Evolutionary conservation across 1,140 invertebrate species (phyloP).

Genomic region (Pogonus chalceus): DNA sequence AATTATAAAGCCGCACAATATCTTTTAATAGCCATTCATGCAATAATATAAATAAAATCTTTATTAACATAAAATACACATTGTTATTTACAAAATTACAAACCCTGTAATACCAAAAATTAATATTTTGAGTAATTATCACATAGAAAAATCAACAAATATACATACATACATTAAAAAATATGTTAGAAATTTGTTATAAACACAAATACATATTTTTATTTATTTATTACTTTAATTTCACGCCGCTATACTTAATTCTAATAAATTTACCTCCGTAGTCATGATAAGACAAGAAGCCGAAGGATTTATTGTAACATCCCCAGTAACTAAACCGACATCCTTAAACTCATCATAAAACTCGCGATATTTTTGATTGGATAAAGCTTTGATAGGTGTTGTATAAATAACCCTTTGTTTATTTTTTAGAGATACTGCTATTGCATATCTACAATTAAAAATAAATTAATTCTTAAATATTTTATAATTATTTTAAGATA

Average conservation of each 20-base stretch:
- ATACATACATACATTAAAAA: slow-evolving; percentile 20
- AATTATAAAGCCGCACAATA: too few relatives aligned
- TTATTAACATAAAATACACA: too few relatives aligned
- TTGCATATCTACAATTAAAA: slow-evolving; percentile 50
- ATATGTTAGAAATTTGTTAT: not conserved
- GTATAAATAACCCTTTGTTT: slow-evolving; percentile 95
- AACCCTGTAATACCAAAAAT: too few relatives aligned
- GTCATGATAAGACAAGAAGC: slow-evolving; percentile 99
- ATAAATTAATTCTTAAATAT: not conserved
- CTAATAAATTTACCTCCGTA: slow-evolving; percentile 76
- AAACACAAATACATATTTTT: slow-evolving; percentile 13
- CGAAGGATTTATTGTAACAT: slow-evolving; percentile 97
- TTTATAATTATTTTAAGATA: slow-evolving; percentile 6
- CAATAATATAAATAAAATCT: too few relatives aligned
- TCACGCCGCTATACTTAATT: too few relatives aligned
- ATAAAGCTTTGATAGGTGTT: slow-evolving; percentile 98
- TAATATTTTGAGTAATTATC: too few relatives aligned
- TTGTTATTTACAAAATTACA: too few relatives aligned
- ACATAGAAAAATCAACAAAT: too few relatives aligned
- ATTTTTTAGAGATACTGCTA: slow-evolving; percentile 56
- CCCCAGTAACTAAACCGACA: slow-evolving; percentile 96
- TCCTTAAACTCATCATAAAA: slow-evolving; percentile 97
- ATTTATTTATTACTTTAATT: slow-evolving; percentile 1
- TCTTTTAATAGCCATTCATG: too few relatives aligned
- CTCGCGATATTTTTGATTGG: slow-evolving; percentile 99